Conservation (phyloP, 2,113 vertebrate species). For the Spheniscus mendiculus region DNA sequence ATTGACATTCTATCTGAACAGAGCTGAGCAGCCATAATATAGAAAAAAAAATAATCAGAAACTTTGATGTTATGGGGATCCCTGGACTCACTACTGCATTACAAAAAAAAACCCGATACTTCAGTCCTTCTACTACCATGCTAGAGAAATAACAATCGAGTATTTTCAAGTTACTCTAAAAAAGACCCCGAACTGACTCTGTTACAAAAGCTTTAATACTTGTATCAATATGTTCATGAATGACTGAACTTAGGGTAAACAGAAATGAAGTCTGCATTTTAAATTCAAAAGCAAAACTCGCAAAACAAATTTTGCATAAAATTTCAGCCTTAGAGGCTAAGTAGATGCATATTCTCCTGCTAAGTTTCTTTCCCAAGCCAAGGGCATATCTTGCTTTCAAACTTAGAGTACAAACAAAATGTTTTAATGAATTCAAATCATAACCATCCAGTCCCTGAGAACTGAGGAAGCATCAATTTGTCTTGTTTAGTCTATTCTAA, state of each 20-base stretch:
- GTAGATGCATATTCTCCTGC: neutral
- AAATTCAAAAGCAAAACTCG: neutral
- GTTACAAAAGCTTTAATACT: neutral
- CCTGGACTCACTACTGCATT: neutral
- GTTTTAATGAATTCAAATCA: conserved; percentile 52
- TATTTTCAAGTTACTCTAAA: neutral
- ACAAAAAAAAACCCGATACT: neutral
- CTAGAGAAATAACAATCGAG: neutral
- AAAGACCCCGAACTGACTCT: neutral
- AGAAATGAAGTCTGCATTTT: neutral
- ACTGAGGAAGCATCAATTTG: conserved; percentile 22
- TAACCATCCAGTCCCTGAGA: conserved; percentile 36
- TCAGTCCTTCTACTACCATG: neutral
- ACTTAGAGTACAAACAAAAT: conserved; percentile 35
- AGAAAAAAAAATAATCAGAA: neutral
- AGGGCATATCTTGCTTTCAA: conserved; percentile 16
- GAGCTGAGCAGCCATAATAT: neutral
- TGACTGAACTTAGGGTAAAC: neutral
- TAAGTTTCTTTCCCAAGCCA: neutral
- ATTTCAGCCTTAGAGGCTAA: conserved; percentile 38
- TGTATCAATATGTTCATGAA: neutral
- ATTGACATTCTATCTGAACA: neutral
- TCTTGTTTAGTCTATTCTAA: conserved; percentile 40
- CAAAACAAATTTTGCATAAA: conserved; percentile 22
- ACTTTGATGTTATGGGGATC: neutral